Conservation (phyloP, 2,888 invertebrate genomes). For the Apodemia duryi region DNA sequence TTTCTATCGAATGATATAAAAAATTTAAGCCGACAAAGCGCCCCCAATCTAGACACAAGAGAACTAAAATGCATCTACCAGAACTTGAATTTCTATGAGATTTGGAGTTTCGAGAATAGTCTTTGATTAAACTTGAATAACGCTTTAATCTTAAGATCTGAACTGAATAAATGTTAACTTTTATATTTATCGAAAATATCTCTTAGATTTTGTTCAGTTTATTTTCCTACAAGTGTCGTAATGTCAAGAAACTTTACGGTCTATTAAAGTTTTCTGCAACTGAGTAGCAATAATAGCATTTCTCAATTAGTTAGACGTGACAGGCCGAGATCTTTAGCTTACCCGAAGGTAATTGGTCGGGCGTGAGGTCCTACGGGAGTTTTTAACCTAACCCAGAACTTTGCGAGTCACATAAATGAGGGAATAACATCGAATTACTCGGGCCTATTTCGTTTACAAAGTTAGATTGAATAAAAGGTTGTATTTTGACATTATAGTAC, state of each 20-base stretch:
- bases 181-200: background rate
- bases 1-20: too few relatives aligned
- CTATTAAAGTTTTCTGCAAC: conserved; percentile 8
- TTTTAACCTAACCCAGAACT: conserved; percentile 66
- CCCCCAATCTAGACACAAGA: too few relatives aligned
- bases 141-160: too few relatives aligned
- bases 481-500: conserved; percentile 46
- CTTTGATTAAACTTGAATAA: too few relatives aligned
- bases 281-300: conserved; percentile 6
- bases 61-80: too few relatives aligned
- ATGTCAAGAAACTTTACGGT: background rate
- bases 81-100: too few relatives aligned
- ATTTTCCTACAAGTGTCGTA: background rate
- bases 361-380: conserved; percentile 60
- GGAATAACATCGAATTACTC: conserved; percentile 69
- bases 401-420: conserved; percentile 67
- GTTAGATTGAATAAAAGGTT: conserved; percentile 75
- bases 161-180: too few relatives aligned
- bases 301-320: conserved; percentile 14
- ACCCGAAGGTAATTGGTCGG: conserved; percentile 30
- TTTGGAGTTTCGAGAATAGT: too few relatives aligned
- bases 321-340: conserved; percentile 10
- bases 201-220: background rate
- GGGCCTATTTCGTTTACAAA: conserved; percentile 59
- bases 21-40: too few relatives aligned